Conservation (phyloP, 2,888 invertebrate species). For the Stenchaetothrips biformis region DNA sequence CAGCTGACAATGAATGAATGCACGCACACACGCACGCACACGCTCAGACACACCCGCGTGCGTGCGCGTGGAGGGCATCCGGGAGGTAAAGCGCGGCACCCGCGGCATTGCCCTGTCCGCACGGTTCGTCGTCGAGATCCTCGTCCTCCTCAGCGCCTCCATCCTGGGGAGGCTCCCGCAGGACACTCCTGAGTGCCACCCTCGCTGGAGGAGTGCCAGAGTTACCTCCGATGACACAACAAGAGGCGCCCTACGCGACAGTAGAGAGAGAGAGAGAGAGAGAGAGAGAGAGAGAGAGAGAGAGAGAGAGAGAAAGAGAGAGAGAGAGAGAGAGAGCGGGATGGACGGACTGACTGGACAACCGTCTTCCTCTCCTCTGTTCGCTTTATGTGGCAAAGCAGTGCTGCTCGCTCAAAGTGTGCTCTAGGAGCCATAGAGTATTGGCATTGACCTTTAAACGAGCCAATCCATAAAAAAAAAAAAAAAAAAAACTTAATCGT, state of each 20-base stretch:
- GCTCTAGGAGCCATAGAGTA: too few species aligned
- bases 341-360: background rate
- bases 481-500: too few species aligned
- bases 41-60: too few species aligned
- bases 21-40: too few species aligned
- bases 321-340: too few species aligned
- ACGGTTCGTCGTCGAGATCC: background rate
- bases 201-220: background rate
- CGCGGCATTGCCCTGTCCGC: background rate
- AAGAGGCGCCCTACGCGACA: background rate
- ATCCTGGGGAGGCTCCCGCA: too few species aligned
- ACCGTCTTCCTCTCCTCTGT: background rate
- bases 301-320: background rate
- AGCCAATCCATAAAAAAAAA: too few species aligned
- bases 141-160: too few species aligned
- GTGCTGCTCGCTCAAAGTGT: too few species aligned
- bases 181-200: background rate
- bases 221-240: background rate
- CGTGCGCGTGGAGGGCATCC: background rate
- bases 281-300: background rate
- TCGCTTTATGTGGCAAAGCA: background rate
- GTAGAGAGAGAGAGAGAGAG: background rate
- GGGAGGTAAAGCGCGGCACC: background rate
- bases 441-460: too few species aligned
- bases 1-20: too few species aligned